These are phyloP conservation scores for Hoplodrina ambigua DNA, from an alignment of 2,888 invertebrate genomes.

Conservation along the genomic window DNA sequence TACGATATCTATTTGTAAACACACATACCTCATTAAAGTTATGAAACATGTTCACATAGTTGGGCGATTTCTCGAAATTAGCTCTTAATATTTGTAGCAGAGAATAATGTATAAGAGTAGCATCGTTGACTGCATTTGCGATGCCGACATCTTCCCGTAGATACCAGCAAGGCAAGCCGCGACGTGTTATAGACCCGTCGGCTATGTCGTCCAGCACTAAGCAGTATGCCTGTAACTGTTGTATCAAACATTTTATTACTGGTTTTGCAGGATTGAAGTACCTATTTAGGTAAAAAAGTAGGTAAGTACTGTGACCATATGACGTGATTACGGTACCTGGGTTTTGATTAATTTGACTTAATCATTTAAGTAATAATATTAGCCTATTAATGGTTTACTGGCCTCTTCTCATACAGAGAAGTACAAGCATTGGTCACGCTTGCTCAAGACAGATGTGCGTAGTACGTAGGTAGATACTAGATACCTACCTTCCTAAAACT, in stretches of 20 bases:
- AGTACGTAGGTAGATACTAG: too few species aligned
- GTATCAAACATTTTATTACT: neutral
- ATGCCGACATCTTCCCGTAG: constrained; percentile 92
- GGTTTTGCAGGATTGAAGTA: neutral
- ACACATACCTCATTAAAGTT: constrained; percentile 93
- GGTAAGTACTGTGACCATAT: too few species aligned
- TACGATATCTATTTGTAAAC: too few species aligned
- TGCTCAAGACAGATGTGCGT: too few species aligned
- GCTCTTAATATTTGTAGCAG: constrained; percentile 93
- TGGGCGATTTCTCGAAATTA: constrained; percentile 92
- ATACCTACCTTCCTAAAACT: too few species aligned
- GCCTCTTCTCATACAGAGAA: too few species aligned
- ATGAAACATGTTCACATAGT: constrained; percentile 93
- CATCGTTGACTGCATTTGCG: constrained; percentile 94
- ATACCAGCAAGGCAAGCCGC: constrained; percentile 97
- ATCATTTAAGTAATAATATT: too few species aligned
- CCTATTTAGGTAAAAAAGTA: too few species aligned
- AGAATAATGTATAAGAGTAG: constrained; percentile 93
- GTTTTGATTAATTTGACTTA: too few species aligned
- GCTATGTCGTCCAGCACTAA: constrained; percentile 97
- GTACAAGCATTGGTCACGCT: too few species aligned
- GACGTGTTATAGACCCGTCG: constrained; percentile 94
- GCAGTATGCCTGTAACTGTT: constrained; percentile 95
- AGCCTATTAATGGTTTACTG: too few species aligned
- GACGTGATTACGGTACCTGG: too few species aligned